These are phyloP conservation scores for Anhinga rufa DNA, from an alignment of 2,113 vertebrate genomes.

Conservation along the genomic window DNA sequence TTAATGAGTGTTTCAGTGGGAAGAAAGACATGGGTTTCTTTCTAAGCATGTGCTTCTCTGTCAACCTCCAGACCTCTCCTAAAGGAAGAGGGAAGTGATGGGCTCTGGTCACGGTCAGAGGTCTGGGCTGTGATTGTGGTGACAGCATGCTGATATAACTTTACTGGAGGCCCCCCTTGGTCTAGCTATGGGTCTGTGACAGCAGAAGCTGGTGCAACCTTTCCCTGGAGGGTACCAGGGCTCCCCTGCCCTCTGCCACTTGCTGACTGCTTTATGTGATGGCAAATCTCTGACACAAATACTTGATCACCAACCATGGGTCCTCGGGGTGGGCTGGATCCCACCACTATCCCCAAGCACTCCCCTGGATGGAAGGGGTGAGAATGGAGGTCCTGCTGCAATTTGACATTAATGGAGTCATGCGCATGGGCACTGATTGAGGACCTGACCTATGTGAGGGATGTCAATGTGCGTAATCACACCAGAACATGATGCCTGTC, in stretches of 20 bases:
- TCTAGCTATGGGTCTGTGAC: background rate
- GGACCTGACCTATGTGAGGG: background rate
- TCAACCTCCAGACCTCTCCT: background rate
- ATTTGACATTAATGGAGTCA: background rate
- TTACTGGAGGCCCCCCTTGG: background rate
- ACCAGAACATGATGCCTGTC: background rate
- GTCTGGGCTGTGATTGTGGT: background rate
- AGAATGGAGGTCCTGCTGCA: background rate
- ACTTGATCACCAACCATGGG: fast-evolving
- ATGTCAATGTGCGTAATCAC: background rate
- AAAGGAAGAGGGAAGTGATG: background rate
- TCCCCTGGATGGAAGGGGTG: background rate
- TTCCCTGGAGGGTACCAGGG: background rate
- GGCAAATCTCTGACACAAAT: background rate
- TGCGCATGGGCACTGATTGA: background rate
- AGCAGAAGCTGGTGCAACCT: background rate
- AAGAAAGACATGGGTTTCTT: background rate
- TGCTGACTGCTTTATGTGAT: fast-evolving
- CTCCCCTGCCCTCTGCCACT: background rate
- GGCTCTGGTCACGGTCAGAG: background rate
- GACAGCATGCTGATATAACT: background rate
- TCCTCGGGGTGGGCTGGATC: background rate
- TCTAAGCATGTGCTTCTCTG: background rate
- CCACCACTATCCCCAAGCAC: background rate
- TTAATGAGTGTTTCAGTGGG: background rate